Base-by-base conservation (phyloP, 2,888 invertebrate species). In the Nyleta sp. region DNA sequence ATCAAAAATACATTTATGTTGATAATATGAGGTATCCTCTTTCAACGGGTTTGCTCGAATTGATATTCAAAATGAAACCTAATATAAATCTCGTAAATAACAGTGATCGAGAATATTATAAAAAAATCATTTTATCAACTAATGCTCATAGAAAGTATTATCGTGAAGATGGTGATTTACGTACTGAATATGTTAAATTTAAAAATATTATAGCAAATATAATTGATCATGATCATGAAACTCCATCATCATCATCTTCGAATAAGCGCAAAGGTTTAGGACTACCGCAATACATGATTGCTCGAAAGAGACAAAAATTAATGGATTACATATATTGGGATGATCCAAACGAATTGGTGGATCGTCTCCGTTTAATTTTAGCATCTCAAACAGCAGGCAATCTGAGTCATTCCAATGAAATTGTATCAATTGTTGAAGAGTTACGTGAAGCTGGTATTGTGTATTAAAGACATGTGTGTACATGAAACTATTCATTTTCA, bases 321-420 rank as follows among this genome's bases (percentile, higher is more conserved):
- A 50, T 70, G 2, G 75, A 78, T 71, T 74, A 80, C 46, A 52
- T 79, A 7, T 68, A 80, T 52, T 82, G 42, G 42, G 42, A 82
- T 64, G 70, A 81, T 70, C 78, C 80, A 0, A 82, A 80, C 50
- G 75, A 80, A 60, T 46, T 82, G 3, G 81, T 81, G 0, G 68
- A 82, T 46, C 64, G 78, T 18, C 50, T 80, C 2, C 44, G 72
- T 1, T 50, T 82, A 15, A 53, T 82, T 8, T 13, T 78, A 1
- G 76, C 76, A 24, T 80, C 76, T 10, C 73, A 67, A 65, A 44
- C 62, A 28, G 81, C 81, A 20, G 80, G 80, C 7, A 73, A 82
- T 67, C 17, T 31, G 0, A 74, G 57, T 42, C 77, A 82, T 28
- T 22, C n/a, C 7, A 80, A 79, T 55, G 70, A 80, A 72, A 83